A percentile compares a stretch with the other conserved stretches of the same genome.
Evolutionary conservation across 2,888 invertebrate species (phyloP).

Genomic region (Chymomyza amoena): DNA sequence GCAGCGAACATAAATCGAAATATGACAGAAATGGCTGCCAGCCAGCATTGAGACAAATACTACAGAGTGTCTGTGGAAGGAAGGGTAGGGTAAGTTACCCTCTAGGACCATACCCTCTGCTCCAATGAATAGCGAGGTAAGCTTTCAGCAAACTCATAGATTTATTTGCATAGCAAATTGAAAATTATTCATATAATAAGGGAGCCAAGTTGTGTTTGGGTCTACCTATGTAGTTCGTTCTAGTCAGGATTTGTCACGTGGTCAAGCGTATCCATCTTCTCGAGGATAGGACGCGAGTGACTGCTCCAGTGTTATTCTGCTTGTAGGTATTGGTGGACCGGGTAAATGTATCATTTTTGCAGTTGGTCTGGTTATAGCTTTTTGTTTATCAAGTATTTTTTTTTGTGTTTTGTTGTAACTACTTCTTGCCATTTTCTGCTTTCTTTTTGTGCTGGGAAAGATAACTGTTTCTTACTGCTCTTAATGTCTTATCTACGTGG

Average conservation of each 20-base stretch:
- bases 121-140: conserved; percentile 38
- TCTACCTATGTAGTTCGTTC: not conserved
- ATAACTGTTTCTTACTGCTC: conserved; percentile 1
- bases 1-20: conserved; percentile 1
- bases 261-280: not conserved
- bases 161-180: conserved; percentile 66
- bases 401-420: not conserved
- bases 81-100: not conserved
- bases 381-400: conserved; percentile 1
- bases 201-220: conserved; percentile 11
- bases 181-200: conserved; percentile 48
- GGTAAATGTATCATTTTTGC: conserved; percentile 28
- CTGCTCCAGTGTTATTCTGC: not conserved
- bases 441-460: conserved; percentile 5
- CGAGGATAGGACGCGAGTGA: too few relatives aligned
- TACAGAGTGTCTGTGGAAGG: conserved; percentile 23
- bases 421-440: not conserved
- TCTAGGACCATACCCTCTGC: not conserved
- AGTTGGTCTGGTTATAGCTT: not conserved
- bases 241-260: not conserved
- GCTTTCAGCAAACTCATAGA: conserved; percentile 16
- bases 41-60: not conserved
- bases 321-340: not conserved
- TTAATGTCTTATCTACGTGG: conserved; percentile 62
- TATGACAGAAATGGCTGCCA: not conserved